Percentiles rank a stretch among this genome's conserved stretches.
Evolutionary conservation across 2,113 vertebrate genomes (phyloP).

Genomic region (Indri indri): DNA sequence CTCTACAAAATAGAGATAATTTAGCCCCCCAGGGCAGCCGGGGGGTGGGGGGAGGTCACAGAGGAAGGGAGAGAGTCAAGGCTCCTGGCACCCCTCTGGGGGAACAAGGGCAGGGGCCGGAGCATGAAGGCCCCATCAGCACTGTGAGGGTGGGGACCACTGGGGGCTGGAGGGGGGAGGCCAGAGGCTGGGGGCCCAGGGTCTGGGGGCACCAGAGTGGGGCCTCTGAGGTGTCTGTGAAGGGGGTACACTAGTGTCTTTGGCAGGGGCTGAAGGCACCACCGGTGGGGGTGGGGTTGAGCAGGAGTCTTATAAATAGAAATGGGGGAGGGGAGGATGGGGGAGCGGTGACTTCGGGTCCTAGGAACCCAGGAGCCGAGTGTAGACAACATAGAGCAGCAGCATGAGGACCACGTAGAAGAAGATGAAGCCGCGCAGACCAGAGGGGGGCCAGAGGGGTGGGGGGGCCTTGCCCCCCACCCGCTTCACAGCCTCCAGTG

Average conservation of each 20-base stretch:
- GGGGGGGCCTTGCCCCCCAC: slow-evolving; percentile 62
- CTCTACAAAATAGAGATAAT: slow-evolving; percentile 81
- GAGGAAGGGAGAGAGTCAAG: not conserved
- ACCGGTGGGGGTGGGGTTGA: not conserved
- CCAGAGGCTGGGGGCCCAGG: slow-evolving; percentile 47
- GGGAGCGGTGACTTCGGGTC: not conserved
- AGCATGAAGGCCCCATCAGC: slow-evolving; percentile 56
- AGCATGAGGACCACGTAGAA: slow-evolving; percentile 90
- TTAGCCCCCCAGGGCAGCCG: slow-evolving; percentile 56
- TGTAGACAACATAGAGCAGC: slow-evolving; percentile 86
- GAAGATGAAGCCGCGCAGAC: slow-evolving; percentile 89
- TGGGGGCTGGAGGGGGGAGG: not conserved
- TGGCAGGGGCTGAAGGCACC: slow-evolving; percentile 76
- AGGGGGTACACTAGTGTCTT: slow-evolving; percentile 68
- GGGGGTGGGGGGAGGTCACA: not conserved
- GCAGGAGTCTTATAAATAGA: slow-evolving; percentile 71
- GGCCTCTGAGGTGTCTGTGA: slow-evolving; percentile 62
- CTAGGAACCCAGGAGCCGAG: slow-evolving; percentile 72
- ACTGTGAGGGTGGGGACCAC: not conserved
- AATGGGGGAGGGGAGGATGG: not conserved
- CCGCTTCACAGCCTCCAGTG: slow-evolving; percentile 84
- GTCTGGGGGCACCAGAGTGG: slow-evolving; percentile 43
- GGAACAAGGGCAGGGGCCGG: not conserved
- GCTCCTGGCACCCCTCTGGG: not conserved
- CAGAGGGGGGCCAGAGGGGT: slow-evolving; percentile 64